Evolutionary conservation across 1,140 invertebrate genomes (phyloP), one percentile per base, ranked within the genome.

Genomic region (Coenobita brevimanus): DNA sequence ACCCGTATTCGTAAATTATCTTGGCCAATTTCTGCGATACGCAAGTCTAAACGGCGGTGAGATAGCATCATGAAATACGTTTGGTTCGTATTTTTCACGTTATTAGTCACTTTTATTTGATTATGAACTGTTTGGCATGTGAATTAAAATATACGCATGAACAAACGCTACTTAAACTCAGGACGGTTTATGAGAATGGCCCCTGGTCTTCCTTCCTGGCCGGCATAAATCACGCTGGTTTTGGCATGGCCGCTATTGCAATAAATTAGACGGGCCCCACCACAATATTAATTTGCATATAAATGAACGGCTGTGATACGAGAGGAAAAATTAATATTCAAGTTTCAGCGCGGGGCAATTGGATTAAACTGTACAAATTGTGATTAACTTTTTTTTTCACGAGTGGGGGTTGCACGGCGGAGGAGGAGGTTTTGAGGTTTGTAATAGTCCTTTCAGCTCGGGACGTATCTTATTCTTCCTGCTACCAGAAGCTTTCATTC

Each of bases 261-360:
- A 88, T 88, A 88, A 88, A 88, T 88, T 88, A 88, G 79, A 88
- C 73, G 64, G n/a, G 71, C 86, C 79, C 79, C 67, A 78, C 86
- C 86, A 88, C 86, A 88, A 88, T 82, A 88, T 88, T 88, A 88
- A 88, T 88, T 88, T 88, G 86, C 86, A 88, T 88, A 88, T 88
- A 88, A 88, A 88, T 88, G 86, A 88, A 88, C 86, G 86, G 79
- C 57, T 88, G 85, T 87, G 85, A 87, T 87, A 87, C 76, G 75
- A 38, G 43, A 60, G 85, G 64, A 87, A 87, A 87, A 87, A 87
- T 87, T 87, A 87, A 87, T 87, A 87, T 87, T 80, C 85, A 80
- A 71, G 76, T 87, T 87, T 87, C 85, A 57, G 38, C 85, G 67
- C 38, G 30, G 85, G 85, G 30, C 85, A 87, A 87, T 87, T 87